Percentiles rank a stretch among this genome's conserved stretches.
phyloP scores from a whole-genome alignment of 2,113 vertebrate species.

The Phainopepla nitens region DNA sequence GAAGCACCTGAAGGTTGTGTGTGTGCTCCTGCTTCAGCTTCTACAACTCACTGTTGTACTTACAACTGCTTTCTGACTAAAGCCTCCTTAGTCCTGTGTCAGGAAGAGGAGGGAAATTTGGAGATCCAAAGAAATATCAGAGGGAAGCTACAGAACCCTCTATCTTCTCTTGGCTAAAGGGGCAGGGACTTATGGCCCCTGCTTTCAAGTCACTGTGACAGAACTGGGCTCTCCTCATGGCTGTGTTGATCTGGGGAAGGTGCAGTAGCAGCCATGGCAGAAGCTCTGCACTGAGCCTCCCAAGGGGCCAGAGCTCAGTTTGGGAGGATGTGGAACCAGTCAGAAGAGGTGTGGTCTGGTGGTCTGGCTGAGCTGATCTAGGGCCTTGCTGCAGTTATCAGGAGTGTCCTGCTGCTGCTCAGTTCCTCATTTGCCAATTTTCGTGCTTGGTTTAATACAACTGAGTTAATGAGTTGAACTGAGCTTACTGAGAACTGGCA shows the following conservation, averaged over 20 bases:
- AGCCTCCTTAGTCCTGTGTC: not conserved
- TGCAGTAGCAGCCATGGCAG: not conserved
- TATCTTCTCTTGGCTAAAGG: not conserved
- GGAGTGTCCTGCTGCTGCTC: not conserved
- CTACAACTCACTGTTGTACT: not conserved
- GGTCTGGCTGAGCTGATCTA: not conserved
- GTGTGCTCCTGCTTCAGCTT: not conserved
- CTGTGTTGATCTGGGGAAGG: rapidly evolving
- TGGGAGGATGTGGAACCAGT: not conserved
- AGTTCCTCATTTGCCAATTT: not conserved
- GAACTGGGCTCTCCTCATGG: not conserved
- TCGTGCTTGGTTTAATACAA: not conserved
- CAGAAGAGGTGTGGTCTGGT: not conserved
- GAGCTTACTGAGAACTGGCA: not conserved
- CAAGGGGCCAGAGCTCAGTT: not conserved
- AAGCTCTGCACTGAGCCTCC: not conserved
- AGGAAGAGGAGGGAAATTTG: not conserved
- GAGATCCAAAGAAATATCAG: not conserved
- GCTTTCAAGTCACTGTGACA: not conserved
- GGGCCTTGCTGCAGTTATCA: not conserved
- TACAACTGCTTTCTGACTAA: not conserved
- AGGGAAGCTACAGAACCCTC: not conserved
- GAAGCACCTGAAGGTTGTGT: not conserved
- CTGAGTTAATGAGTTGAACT: not conserved
- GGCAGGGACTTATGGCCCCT: not conserved